Evolutionary conservation across 1,140 invertebrate genomes (phyloP).

Genomic region (Coelopa frigida): DNA sequence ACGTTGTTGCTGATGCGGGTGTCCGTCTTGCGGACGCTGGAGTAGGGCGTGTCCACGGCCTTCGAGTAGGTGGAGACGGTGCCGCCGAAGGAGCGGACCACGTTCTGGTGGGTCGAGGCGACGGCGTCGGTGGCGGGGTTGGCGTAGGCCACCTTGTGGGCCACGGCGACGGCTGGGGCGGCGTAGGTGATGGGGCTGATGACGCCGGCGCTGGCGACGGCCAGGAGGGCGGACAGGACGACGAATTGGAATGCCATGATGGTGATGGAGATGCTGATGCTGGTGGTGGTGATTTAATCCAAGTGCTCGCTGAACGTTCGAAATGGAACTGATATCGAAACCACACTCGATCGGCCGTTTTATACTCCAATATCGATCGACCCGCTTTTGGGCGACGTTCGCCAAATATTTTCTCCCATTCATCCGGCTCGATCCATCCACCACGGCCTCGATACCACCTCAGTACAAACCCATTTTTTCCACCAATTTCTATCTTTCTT

Average conservation of each 20-base stretch:
- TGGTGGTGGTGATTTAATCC: too few species aligned
- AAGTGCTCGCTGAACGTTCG: background rate
- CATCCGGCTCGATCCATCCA: too few species aligned
- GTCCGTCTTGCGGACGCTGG: slow-evolving; percentile 56
- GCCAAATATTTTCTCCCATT: too few species aligned
- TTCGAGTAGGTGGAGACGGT: slow-evolving; percentile 56
- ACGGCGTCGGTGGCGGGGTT: slow-evolving; percentile 46
- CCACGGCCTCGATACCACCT: too few species aligned
- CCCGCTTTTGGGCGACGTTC: too few species aligned
- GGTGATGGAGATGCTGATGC: background rate
- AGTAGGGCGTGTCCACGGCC: slow-evolving; percentile 55
- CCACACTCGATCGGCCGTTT: too few species aligned
- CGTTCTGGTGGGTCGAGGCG: slow-evolving; percentile 51
- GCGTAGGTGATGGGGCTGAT: slow-evolving; percentile 18
- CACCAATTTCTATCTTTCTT: too few species aligned
- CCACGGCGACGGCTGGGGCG: slow-evolving; percentile 15
- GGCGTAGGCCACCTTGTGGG: slow-evolving; percentile 40
- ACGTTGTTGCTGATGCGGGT: slow-evolving; percentile 52
- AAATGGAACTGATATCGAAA: slow-evolving; percentile 1
- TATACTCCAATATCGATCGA: too few species aligned
- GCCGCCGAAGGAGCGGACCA: slow-evolving; percentile 51
- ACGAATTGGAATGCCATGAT: slow-evolving; percentile 43
- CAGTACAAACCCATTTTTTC: too few species aligned
- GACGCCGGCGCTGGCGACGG: slow-evolving; percentile 45
- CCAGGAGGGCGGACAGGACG: slow-evolving; percentile 44